Percentiles rank a stretch among this genome's conserved stretches.
These are phyloP conservation scores for Carlito syrichta DNA, from an alignment of 2,113 vertebrate genomes.

Conservation along the genomic window DNA sequence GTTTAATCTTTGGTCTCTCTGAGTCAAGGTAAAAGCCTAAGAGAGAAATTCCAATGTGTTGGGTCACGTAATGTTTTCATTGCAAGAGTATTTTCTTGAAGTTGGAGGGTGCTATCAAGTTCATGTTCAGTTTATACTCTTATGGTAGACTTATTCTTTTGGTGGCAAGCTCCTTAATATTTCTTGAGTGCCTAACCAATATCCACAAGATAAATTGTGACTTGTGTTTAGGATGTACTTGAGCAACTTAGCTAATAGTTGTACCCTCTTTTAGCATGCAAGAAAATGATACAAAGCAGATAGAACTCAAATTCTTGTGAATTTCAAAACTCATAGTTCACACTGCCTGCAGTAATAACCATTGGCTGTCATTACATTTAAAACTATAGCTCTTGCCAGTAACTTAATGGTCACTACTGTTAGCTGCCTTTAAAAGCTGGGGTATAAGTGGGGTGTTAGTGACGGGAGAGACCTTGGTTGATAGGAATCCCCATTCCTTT, in stretches of 20 bases:
- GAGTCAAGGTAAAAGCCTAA: neutral
- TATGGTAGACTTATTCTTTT: neutral
- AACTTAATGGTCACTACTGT: neutral
- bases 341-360: neutral
- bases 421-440: no score
- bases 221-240: neutral
- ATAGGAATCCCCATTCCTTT: no score
- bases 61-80: neutral
- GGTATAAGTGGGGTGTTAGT: no score
- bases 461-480: no score
- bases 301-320: neutral
- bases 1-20: neutral
- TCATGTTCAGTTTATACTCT: neutral
- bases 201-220: neutral
- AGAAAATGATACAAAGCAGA: neutral
- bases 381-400: neutral
- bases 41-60: neutral
- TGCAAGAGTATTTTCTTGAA: neutral
- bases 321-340: neutral
- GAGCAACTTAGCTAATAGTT: neutral
- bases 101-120: neutral
- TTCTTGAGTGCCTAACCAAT: neutral
- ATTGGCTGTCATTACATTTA: neutral
- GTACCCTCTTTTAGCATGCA: neutral
- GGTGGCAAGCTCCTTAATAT: neutral